Conservation (phyloP, 2,113 vertebrate genomes). For the Platichthys stellatus region DNA sequence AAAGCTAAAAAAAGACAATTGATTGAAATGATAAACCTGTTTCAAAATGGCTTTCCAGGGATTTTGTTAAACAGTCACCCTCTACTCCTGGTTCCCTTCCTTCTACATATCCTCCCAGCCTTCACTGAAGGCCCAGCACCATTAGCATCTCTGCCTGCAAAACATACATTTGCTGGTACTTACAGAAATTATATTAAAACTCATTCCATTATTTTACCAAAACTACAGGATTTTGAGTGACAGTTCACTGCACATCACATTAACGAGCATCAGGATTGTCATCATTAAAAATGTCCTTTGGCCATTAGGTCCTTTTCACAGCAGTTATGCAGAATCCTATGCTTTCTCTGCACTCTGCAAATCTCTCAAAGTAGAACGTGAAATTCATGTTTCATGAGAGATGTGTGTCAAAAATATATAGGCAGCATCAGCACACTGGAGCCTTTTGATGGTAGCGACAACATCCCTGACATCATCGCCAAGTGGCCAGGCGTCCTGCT, state of each 20-base stretch:
- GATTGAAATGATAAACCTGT: too few species aligned
- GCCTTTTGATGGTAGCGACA: not conserved
- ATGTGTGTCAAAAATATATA: conserved; percentile 18
- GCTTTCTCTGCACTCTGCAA: too few species aligned
- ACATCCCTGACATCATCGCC: not conserved
- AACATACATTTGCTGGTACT: not conserved
- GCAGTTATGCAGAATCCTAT: too few species aligned
- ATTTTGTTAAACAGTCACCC: not conserved
- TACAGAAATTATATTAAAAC: not conserved
- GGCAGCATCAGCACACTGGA: conserved; percentile 8
- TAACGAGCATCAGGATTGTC: too few species aligned
- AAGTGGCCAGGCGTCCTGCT: conserved; percentile 18
- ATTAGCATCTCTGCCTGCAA: conserved; percentile 8
- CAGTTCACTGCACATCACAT: too few species aligned
- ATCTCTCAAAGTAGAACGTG: not conserved
- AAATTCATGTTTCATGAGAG: conserved; percentile 3
- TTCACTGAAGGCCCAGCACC: too few species aligned
- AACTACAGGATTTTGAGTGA: too few species aligned
- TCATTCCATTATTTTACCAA: too few species aligned
- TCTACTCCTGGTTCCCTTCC: not conserved
- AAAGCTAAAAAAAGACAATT: too few species aligned
- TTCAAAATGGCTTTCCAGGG: too few species aligned
- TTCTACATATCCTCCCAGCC: not conserved
- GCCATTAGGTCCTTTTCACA: too few species aligned
- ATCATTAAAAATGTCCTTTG: too few species aligned